These are phyloP conservation scores for Scaptodrosophila latifasciaeformis DNA, from an alignment of 2,888 invertebrate species.

Conservation along the genomic window DNA sequence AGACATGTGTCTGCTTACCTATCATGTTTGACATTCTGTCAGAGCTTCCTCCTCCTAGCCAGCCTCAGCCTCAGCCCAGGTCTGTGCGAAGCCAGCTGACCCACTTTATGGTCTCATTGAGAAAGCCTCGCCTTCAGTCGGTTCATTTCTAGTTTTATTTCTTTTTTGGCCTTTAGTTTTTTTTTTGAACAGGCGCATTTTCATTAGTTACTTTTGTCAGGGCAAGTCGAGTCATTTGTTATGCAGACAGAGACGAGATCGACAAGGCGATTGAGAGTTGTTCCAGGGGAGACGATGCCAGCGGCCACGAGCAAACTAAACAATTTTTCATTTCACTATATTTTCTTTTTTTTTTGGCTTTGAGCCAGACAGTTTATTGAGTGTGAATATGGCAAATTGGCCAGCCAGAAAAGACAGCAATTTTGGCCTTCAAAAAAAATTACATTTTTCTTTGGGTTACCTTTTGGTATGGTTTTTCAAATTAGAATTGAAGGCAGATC, in stretches of 20 bases:
- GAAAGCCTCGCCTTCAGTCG: not conserved
- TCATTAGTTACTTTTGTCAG: constrained; percentile 40
- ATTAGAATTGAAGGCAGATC: too few species aligned
- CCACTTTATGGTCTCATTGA: constrained; percentile 36
- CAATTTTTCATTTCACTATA: too few species aligned
- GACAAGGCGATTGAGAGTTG: too few species aligned
- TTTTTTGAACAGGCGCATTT: constrained; percentile 19
- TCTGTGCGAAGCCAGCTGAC: too few species aligned
- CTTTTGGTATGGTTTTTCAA: too few species aligned
- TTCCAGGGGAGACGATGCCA: too few species aligned
- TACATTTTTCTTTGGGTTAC: too few species aligned
- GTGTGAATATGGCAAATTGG: not conserved
- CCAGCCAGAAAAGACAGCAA: not conserved
- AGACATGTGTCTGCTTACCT: constrained; percentile 28
- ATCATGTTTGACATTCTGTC: constrained; percentile 41
- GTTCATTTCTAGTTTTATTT: not conserved
- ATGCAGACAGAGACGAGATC: too few species aligned
- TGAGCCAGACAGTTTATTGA: constrained; percentile 12
- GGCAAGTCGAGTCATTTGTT: constrained; percentile 35
- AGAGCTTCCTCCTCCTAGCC: constrained; percentile 37
- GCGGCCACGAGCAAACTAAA: too few species aligned
- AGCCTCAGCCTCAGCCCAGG: constrained; percentile 24
- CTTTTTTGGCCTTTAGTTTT: not conserved
- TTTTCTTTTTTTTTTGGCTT: constrained; percentile 23
- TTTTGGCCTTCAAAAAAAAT: too few species aligned